Base-by-base conservation (phyloP, 2,113 vertebrate genomes). In the Oreochromis aureus region DNA sequence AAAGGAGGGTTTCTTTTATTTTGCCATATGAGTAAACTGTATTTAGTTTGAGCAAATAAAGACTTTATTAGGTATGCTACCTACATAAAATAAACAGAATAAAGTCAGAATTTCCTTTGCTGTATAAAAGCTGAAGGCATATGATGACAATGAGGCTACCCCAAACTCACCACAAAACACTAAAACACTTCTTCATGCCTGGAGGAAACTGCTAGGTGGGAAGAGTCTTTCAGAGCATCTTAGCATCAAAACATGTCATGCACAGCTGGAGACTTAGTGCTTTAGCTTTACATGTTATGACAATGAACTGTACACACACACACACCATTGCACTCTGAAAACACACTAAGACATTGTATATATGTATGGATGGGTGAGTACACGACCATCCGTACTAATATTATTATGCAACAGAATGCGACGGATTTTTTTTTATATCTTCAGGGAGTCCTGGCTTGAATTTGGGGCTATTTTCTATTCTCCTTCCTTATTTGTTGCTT, bases 171-270 rank as follows among this genome's bases (percentile, higher is more conserved):
- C 61, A 34, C 22, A 54, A 10, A 78, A 18, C 30, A 54, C 30
- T 4, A 44, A 10, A 55, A 18, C 30, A 54, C 22, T 10, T 22
- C n/a, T 19, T 82, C 3, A 19, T 51, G 19, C 56, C 19, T 76
- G 15, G 59, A 58, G 44, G 13, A 82, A 69, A 76, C 22, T 66
- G 63, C 80, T 78, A 24, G 81, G 87, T 92, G 88, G 86, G 80
- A 89, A 89, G 83, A 87, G 86, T 81, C 78, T 83, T 87, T 84
- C 86, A 61, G 81, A 86, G 81, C 16, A n/a, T 84, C 87, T 89
- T 87, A 89, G 39, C 84, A 78, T 91, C 84, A 86, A 86, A 84
- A n/a, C 81, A 78, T 84, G 36, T 18, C 8, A 34, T 61, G 83
- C 81, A 79, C 81, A 91, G 81, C 55, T 54, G 56, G 48, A 83